phyloP scores from a whole-genome alignment of 2,797 vertebrate species.

The Lepilemur septentrionalis region DNA sequence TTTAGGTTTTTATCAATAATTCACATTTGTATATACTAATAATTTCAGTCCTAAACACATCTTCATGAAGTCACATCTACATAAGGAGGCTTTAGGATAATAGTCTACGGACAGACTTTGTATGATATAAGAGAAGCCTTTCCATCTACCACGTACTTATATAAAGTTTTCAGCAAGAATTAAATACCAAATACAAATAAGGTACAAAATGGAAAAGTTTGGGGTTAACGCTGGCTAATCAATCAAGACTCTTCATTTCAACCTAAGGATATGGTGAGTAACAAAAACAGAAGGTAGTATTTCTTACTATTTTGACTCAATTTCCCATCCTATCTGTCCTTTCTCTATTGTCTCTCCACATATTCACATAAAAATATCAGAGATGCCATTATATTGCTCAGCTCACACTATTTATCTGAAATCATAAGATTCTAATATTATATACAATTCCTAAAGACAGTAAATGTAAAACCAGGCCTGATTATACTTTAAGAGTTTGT shows the following conservation, averaged over 20 bases:
- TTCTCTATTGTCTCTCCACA: neutral
- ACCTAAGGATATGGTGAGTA: neutral
- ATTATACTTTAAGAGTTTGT: neutral
- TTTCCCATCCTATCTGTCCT: neutral
- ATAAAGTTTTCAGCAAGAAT: neutral
- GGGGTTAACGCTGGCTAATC: neutral
- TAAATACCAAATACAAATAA: conserved; percentile 15
- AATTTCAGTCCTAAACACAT: neutral
- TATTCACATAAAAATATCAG: neutral
- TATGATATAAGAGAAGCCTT: neutral
- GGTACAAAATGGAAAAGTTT: neutral
- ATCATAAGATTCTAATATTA: neutral
- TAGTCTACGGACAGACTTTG: neutral
- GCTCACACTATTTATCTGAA: neutral
- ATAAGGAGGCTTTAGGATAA: neutral
- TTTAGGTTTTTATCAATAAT: neutral
- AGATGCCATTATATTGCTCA: neutral
- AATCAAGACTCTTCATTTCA: neutral
- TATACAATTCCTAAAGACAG: neutral
- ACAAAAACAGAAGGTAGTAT: neutral
- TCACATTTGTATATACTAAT: neutral
- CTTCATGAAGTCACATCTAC: neutral
- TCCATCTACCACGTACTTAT: neutral
- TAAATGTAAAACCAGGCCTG: neutral
- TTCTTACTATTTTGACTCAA: neutral